Conservation (phyloP, 1,140 invertebrate species). For the Zaprionus tsacasi region DNA sequence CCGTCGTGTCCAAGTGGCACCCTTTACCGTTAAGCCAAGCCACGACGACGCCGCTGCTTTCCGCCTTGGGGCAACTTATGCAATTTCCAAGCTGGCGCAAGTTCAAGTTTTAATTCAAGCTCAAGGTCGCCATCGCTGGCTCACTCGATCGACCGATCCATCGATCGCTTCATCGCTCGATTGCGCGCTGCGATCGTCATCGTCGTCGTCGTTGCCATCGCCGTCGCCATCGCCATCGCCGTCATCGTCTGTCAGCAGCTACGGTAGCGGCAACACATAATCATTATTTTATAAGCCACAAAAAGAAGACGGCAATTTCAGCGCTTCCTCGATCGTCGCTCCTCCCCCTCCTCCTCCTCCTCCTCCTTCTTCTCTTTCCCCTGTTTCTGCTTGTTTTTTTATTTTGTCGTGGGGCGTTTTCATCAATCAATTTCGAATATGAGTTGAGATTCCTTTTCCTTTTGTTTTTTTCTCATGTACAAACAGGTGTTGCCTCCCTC, state of each 20-base stretch:
- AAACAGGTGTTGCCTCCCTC: constrained; percentile 29
- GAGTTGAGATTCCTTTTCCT: constrained; percentile 41
- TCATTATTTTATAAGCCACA: constrained; percentile 71
- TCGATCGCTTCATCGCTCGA: not conserved
- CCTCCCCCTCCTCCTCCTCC: constrained; percentile 8
- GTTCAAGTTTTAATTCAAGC: constrained; percentile 73
- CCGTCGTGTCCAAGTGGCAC: constrained; percentile 29
- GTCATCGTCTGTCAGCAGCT: constrained; percentile 28
- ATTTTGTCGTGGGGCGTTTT: constrained; percentile 63
- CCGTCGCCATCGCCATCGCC: constrained; percentile 5
- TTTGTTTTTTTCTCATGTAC: constrained; percentile 33
- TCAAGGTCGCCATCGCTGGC: constrained; percentile 60
- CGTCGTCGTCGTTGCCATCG: constrained; percentile 10
- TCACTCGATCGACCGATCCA: not conserved
- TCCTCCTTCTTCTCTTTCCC: not conserved
- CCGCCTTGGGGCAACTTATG: constrained; percentile 40
- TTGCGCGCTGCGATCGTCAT: constrained; percentile 1
- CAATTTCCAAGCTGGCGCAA: constrained; percentile 52
- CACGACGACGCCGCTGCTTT: not conserved
- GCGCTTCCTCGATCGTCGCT: constrained; percentile 20
- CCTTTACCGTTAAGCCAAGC: constrained; percentile 28
- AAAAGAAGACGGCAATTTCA: constrained; percentile 56
- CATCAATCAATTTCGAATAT: constrained; percentile 70
- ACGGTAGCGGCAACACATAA: constrained; percentile 72
- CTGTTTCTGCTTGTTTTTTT: constrained; percentile 1